A percentile compares a stretch with the other conserved stretches of the same genome.
Evolutionary conservation across 2,113 vertebrate genomes (phyloP).

Genomic region (Tragelaphus imberbis): DNA sequence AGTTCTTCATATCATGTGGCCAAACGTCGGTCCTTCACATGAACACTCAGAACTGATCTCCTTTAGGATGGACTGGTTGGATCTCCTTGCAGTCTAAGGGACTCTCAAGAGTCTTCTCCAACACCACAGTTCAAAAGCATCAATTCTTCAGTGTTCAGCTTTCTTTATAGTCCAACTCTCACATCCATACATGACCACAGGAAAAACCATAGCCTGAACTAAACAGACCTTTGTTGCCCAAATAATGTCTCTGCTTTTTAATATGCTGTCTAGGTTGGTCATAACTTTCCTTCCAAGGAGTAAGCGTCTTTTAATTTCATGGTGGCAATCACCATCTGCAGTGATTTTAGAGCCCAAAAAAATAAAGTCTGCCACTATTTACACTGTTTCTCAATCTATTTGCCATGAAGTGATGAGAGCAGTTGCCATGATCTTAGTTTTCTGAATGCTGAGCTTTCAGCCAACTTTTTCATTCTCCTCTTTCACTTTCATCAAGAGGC

Average conservation of each 20-base stretch:
- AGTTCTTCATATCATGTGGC: background rate
- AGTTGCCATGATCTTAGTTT: background rate
- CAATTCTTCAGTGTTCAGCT: accelerated
- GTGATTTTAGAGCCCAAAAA: background rate
- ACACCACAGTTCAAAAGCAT: background rate
- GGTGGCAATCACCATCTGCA: background rate
- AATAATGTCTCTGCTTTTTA: background rate
- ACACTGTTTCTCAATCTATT: background rate
- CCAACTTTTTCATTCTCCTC: background rate
- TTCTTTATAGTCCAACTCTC: background rate
- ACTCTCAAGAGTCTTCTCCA: background rate
- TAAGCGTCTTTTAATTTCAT: background rate
- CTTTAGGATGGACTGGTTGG: background rate
- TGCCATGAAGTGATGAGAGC: background rate
- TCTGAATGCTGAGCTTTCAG: background rate
- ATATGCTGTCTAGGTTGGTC: background rate
- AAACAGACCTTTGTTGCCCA: background rate
- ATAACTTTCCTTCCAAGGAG: background rate
- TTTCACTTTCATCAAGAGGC: background rate
- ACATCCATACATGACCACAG: background rate
- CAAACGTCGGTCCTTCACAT: background rate
- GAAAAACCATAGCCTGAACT: background rate
- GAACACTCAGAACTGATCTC: background rate
- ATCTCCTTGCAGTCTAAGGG: background rate
- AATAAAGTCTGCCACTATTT: background rate